Percentiles rank a stretch among this genome's conserved stretches.
phyloP scores from a whole-genome alignment of 2,888 invertebrate genomes.

The Scrobipalpa atriplicella region DNA sequence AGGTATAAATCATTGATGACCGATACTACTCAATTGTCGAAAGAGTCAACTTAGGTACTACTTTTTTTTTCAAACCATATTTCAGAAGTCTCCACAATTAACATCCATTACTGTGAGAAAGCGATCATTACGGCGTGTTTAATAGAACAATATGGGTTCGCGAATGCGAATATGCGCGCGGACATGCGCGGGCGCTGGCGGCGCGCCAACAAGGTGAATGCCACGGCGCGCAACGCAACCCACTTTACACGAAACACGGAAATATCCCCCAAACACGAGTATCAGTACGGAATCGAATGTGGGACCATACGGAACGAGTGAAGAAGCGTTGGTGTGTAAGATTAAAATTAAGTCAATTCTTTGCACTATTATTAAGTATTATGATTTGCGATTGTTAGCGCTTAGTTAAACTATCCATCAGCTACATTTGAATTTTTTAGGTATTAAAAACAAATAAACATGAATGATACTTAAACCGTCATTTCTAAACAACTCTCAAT shows the following conservation, averaged over 20 bases:
- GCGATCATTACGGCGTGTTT: conserved; percentile 20
- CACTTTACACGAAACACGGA: conserved; percentile 71
- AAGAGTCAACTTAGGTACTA: background rate
- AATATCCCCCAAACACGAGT: conserved; percentile 38
- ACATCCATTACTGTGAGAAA: conserved; percentile 24
- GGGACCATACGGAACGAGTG: background rate
- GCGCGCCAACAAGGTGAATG: conserved; percentile 81
- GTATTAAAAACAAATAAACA: too few species aligned
- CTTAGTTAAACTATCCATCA: too few species aligned
- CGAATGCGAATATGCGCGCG: conserved; percentile 37
- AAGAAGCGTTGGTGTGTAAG: too few species aligned
- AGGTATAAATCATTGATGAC: too few species aligned
- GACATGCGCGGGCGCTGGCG: conserved; percentile 53
- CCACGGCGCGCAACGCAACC: conserved; percentile 76
- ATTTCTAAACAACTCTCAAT: too few species aligned
- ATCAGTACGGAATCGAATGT: background rate
- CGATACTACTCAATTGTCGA: background rate
- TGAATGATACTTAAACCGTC: too few species aligned
- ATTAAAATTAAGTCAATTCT: too few species aligned
- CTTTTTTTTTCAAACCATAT: background rate
- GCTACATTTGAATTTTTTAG: too few species aligned
- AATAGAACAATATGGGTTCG: conserved; percentile 23
- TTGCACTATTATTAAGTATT: too few species aligned
- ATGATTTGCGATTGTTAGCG: too few species aligned
- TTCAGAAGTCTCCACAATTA: background rate